phyloP scores from a whole-genome alignment of 2,113 vertebrate species.

The Melozone crissalis region DNA sequence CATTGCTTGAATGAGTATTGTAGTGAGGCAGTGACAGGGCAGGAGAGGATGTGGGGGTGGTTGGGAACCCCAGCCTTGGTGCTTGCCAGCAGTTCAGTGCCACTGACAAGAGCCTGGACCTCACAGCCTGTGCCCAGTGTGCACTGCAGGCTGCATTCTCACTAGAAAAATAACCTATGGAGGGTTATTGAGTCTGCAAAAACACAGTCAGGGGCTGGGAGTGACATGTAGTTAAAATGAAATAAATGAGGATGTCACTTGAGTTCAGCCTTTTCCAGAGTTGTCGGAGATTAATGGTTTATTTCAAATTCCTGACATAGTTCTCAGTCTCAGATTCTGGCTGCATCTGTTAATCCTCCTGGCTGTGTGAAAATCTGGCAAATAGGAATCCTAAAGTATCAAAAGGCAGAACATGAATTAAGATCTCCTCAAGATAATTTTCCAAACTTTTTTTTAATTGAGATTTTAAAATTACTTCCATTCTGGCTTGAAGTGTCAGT shows the following conservation, averaged over 20 bases:
- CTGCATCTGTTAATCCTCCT: slow-evolving; percentile 24
- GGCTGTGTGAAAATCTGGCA: neutral
- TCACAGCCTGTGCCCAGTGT: neutral
- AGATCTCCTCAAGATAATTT: neutral
- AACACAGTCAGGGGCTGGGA: neutral
- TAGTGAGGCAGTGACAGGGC: neutral
- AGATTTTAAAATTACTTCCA: neutral
- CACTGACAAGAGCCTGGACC: accelerated
- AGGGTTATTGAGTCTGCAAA: neutral
- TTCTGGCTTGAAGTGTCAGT: neutral
- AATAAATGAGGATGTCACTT: slow-evolving; percentile 33
- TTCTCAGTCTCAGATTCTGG: slow-evolving; percentile 31
- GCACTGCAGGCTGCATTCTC: neutral
- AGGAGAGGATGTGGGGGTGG: neutral
- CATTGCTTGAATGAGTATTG: neutral
- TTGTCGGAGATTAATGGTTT: slow-evolving; percentile 26
- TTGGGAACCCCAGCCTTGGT: accelerated
- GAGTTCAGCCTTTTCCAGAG: slow-evolving; percentile 27
- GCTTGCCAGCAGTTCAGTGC: neutral
- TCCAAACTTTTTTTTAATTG: neutral
- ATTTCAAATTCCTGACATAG: slow-evolving; percentile 54
- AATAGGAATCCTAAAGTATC: neutral
- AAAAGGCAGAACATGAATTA: neutral
- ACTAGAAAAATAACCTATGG: neutral
- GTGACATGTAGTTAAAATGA: slow-evolving; percentile 20